Conservation (phyloP, 2,797 vertebrate genomes). For the Rhinichthys osculus region DNA sequence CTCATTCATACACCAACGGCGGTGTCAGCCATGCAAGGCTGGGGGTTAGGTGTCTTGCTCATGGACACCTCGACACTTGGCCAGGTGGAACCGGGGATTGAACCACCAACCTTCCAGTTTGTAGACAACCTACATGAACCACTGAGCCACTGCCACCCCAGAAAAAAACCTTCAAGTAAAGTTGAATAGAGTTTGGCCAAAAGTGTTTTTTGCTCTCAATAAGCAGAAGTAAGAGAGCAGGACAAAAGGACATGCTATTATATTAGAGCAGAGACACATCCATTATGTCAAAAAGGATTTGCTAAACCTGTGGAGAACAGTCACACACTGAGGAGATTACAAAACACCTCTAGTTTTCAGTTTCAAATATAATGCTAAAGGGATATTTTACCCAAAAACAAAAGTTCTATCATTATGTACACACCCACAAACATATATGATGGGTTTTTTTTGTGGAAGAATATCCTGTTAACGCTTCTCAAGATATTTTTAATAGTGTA, state of each 20-base stretch:
- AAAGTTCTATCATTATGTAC: not conserved
- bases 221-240: constrained; percentile 2
- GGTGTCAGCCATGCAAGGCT: too few relatives aligned
- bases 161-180: not conserved
- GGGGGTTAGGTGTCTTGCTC: too few relatives aligned
- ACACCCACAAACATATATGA: not conserved
- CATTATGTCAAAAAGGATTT: constrained; percentile 34
- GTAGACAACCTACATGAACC: too few relatives aligned
- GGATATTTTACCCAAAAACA: not conserved
- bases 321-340: constrained; percentile 28
- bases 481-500: not conserved
- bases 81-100: too few relatives aligned
- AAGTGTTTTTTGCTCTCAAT: not conserved
- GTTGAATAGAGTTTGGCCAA: not conserved
- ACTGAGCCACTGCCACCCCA: too few relatives aligned
- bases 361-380: constrained; percentile 1
- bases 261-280: constrained; percentile 17
- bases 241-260: constrained; percentile 34
- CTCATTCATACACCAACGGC: too few relatives aligned
- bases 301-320: constrained; percentile 17
- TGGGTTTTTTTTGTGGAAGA: not conserved
- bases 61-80: too few relatives aligned
- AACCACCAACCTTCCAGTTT: too few relatives aligned
- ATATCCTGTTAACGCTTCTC: not conserved
- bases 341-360: not conserved